Evolutionary conservation across 53 echinoderm and acorn worm genomes (phyloP).

Genomic region (Paracentrotus lividus): DNA sequence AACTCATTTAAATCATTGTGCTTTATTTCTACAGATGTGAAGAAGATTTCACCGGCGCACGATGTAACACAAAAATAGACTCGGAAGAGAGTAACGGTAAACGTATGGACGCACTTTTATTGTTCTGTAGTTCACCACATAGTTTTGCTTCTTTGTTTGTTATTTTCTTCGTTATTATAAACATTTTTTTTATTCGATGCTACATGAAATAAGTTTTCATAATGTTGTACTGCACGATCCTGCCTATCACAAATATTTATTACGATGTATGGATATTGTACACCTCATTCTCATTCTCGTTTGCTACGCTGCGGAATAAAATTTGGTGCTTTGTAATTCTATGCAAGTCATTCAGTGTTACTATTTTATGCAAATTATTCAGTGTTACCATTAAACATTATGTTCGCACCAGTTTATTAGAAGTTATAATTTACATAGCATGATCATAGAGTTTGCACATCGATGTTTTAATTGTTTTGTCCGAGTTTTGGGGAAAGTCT

Average conservation of each 20-base stretch:
- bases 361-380: no score
- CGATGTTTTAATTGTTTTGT: no score
- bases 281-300: no score
- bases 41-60: conserved; percentile 13
- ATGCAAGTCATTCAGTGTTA: no score
- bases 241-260: no score
- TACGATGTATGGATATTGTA: neutral
- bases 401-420: neutral
- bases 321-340: no score
- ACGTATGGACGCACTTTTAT: conserved; percentile 27
- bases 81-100: neutral
- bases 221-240: no score
- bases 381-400: no score
- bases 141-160: neutral
- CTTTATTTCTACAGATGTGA: conserved; percentile 27
- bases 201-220: neutral
- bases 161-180: neutral
- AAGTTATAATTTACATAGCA: neutral
- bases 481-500: no score
- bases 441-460: neutral
- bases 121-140: conserved; percentile 16
- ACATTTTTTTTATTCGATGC: neutral
- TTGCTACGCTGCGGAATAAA: no score
- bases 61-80: neutral
- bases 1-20: no score